Evolutionary conservation across 2,888 invertebrate genomes (phyloP).

Genomic region (Ophion ellenae): DNA sequence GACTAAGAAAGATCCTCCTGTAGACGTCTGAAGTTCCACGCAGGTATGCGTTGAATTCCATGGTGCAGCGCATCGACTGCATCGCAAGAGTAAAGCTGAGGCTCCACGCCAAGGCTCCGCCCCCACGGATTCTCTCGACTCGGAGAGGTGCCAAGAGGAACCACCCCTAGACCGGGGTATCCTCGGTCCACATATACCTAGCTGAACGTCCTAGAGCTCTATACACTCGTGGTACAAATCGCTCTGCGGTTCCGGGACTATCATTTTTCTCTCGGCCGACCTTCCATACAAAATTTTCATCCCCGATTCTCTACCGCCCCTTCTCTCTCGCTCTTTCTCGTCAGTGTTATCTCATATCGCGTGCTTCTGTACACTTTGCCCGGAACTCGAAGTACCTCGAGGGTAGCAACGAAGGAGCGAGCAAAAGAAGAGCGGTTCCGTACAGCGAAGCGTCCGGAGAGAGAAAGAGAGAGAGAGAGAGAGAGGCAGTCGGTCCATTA

Average conservation of each 20-base stretch:
- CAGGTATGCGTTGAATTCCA: conserved; percentile 34
- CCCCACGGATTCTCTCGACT: conserved; percentile 79
- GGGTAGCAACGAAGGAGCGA: conserved; percentile 23
- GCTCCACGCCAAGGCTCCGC: conserved; percentile 79
- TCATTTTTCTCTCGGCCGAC: conserved; percentile 34
- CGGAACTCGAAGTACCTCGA: conserved; percentile 49
- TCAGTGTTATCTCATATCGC: conserved; percentile 40
- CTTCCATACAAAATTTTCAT: conserved; percentile 23
- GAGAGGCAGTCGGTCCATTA: conserved; percentile 80
- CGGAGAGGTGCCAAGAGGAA: conserved; percentile 71
- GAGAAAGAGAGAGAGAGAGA: conserved; percentile 12
- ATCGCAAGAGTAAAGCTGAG: conserved; percentile 60
- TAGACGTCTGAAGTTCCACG: background rate
- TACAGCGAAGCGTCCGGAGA: conserved; percentile 74
- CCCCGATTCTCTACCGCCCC: background rate
- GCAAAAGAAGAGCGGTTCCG: conserved; percentile 28
- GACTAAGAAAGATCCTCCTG: background rate
- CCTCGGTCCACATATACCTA: conserved; percentile 57
- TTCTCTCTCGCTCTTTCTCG: conserved; percentile 20
- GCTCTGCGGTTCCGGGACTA: conserved; percentile 21
- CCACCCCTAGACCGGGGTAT: conserved; percentile 76
- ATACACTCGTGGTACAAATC: background rate
- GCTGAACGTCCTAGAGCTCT: conserved; percentile 22
- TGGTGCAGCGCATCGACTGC: conserved; percentile 64
- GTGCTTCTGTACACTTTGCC: conserved; percentile 37